phyloP scores from a whole-genome alignment of 92 coral and sea anemone genomes.

The Palythoa grandis region DNA sequence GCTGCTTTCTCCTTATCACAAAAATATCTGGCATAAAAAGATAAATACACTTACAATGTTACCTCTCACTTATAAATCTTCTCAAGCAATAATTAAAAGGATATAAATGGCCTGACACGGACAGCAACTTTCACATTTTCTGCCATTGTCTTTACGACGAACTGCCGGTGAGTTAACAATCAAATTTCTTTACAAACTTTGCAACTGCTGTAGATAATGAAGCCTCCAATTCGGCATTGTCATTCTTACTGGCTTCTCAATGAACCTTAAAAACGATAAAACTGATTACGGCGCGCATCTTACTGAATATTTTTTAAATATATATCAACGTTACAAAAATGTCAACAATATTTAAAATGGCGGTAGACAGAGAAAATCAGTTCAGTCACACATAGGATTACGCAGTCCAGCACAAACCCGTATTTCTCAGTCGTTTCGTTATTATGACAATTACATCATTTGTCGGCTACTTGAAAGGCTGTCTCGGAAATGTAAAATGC shows the following conservation, averaged over 20 bases:
- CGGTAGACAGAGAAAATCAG: neutral
- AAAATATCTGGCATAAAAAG: neutral
- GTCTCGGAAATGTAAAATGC: conserved; percentile 27
- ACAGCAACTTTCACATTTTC: conserved; percentile 94
- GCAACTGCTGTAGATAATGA: neutral
- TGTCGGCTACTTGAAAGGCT: neutral
- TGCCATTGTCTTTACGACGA: conserved; percentile 63
- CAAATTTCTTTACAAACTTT: neutral
- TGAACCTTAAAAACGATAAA: neutral
- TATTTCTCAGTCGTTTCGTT: neutral
- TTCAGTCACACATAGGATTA: neutral
- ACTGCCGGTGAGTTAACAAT: neutral
- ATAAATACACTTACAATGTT: neutral
- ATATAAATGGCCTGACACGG: conserved; percentile 95
- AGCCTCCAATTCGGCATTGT: neutral
- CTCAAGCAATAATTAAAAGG: conserved; percentile 59
- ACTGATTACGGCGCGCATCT: neutral
- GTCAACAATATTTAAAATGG: neutral
- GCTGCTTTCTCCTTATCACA: no score
- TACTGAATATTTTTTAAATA: neutral
- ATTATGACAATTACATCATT: neutral
- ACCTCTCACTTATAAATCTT: neutral
- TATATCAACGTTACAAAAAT: neutral
- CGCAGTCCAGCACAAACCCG: neutral
- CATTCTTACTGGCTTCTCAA: neutral